Percentiles rank a stretch among this genome's conserved stretches.
Evolutionary conservation across 2,888 invertebrate genomes (phyloP).

Genomic region (Metacarcinus magister): DNA sequence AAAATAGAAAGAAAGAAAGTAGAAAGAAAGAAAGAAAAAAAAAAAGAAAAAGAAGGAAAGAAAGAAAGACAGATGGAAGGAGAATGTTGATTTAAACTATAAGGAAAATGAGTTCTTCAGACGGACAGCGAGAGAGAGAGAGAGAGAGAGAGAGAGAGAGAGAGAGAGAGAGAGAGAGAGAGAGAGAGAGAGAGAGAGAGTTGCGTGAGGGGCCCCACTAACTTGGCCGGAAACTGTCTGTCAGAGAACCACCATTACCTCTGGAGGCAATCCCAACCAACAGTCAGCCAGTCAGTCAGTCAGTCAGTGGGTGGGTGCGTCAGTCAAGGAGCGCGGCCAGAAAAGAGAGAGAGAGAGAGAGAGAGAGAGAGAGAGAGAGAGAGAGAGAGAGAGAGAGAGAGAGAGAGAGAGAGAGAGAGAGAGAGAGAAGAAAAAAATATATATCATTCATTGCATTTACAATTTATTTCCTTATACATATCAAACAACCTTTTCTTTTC

Average conservation of each 20-base stretch:
- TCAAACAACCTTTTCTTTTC: not conserved
- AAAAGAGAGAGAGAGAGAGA: not conserved
- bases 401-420: constrained; percentile 5
- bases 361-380: constrained; percentile 19
- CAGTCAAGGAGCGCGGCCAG: not conserved
- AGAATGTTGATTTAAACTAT: not conserved
- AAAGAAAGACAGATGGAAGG: not conserved
- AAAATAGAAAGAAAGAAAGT: not conserved
- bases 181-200: not conserved
- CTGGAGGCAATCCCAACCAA: not conserved
- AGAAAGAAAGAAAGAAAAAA: not conserved
- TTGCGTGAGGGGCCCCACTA: not conserved
- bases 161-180: constrained; percentile 10
- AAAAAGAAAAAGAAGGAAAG: constrained; percentile 8
- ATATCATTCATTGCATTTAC: not conserved
- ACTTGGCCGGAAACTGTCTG: constrained; percentile 19
- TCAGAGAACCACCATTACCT: not conserved
- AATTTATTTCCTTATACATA: not conserved
- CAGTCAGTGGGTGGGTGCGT: not conserved
- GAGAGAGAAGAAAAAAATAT: not conserved
- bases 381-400: constrained; percentile 14
- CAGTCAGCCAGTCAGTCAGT: constrained; percentile 4
- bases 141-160: not conserved
- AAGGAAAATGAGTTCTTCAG: too few relatives aligned
- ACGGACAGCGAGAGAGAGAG: not conserved